Percentiles rank a stretch among this genome's conserved stretches.
Conservation (phyloP, 2,797 vertebrate genomes). For the Oryzias sinensis region DNA sequence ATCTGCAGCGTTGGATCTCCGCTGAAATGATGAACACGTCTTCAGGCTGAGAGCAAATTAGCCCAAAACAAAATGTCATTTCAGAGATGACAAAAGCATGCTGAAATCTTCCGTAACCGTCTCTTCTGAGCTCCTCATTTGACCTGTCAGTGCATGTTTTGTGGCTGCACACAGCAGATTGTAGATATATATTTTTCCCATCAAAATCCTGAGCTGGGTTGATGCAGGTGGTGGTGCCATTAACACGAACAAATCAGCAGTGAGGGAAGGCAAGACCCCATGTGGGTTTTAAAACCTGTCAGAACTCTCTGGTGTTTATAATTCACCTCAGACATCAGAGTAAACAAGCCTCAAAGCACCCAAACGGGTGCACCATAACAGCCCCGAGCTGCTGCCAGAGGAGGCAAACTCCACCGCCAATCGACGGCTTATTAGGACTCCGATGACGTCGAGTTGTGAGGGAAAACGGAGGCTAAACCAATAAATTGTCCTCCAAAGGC, state of each 20-base stretch:
- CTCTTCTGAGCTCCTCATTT: constrained; percentile 16
- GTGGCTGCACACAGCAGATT: background rate
- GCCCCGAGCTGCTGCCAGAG: constrained; percentile 27
- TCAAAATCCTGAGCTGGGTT: constrained; percentile 8
- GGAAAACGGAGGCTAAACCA: too few species aligned
- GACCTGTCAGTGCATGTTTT: constrained; percentile 27
- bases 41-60: too few species aligned
- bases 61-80: constrained; percentile 20
- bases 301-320: constrained; percentile 31
- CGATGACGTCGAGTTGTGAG: background rate
- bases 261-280: constrained; percentile 25
- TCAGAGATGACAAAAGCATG: constrained; percentile 35
- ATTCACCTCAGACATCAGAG: constrained; percentile 38
- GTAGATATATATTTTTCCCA: background rate
- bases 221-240: constrained; percentile 10
- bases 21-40: too few species aligned
- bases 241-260: constrained; percentile 36
- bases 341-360: constrained; percentile 51
- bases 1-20: constrained; percentile 30
- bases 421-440: background rate
- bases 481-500: background rate
- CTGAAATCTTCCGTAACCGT: constrained; percentile 39
- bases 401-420: background rate
- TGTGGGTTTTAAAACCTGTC: constrained; percentile 53
- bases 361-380: constrained; percentile 21